phyloP scores from a whole-genome alignment of 2,888 invertebrate species.

The Pseudanteris insignis region DNA sequence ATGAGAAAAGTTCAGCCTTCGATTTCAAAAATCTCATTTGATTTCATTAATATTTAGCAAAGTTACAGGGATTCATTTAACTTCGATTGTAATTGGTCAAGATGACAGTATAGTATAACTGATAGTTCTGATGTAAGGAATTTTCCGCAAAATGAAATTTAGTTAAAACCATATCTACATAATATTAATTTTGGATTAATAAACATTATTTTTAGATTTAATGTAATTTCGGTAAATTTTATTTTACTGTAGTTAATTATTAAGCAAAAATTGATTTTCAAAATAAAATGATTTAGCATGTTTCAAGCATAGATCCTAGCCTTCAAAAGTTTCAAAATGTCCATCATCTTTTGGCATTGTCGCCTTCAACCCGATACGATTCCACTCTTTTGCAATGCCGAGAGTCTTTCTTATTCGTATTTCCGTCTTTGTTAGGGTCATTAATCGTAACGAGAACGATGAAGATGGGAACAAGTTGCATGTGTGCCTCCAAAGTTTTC shows the following conservation, averaged over 20 bases:
- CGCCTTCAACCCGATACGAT: conserved; percentile 39
- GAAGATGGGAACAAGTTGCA: conserved; percentile 31
- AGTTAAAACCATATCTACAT: no score
- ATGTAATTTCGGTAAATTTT: no score
- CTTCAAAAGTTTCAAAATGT: conserved; percentile 35
- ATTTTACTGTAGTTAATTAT: no score
- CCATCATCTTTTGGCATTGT: conserved; percentile 39
- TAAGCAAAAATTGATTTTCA: conserved; percentile 36
- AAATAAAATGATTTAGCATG: conserved; percentile 32
- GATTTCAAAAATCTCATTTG: not conserved
- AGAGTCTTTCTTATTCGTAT: conserved; percentile 21
- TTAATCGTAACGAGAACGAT: conserved; percentile 27
- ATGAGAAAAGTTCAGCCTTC: not conserved
- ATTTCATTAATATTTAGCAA: no score
- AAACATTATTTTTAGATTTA: no score
- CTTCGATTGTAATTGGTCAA: no score
- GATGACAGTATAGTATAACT: no score
- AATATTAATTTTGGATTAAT: no score
- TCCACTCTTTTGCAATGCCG: conserved; percentile 26
- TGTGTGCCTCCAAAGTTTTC: conserved; percentile 47
- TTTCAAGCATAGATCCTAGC: conserved; percentile 15
- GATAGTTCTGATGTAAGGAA: no score
- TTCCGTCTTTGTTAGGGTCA: conserved; percentile 11
- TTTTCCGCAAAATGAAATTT: no score
- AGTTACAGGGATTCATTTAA: no score